A percentile compares a stretch with the other conserved stretches of the same genome.
Evolutionary conservation across 2,113 vertebrate species (phyloP).

Genomic region (Psilopogon haemacephalus): DNA sequence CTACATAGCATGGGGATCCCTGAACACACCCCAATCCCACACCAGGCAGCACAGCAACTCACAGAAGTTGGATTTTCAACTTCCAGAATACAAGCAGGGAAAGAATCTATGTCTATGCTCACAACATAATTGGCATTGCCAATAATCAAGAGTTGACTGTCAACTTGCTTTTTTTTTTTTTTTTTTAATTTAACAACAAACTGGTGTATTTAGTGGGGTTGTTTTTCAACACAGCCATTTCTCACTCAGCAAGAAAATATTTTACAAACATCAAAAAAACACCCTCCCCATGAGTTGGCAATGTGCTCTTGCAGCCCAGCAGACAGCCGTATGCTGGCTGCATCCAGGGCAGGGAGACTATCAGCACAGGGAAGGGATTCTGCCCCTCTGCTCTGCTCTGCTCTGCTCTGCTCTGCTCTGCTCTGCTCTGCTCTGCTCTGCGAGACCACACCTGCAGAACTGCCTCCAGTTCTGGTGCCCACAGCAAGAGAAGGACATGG

Average conservation of each 20-base stretch:
- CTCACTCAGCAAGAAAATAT: background rate
- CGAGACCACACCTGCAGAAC: too few species aligned
- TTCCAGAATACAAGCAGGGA: slow-evolving; percentile 8
- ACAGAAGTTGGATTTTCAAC: background rate
- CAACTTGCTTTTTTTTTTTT: background rate
- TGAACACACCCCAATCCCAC: background rate
- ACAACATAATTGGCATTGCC: background rate
- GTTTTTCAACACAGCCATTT: background rate
- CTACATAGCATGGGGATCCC: background rate
- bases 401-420: too few species aligned
- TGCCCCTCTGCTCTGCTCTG: too few species aligned
- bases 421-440: too few species aligned
- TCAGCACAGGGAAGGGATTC: too few species aligned
- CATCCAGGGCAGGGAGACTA: too few species aligned
- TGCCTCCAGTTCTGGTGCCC: too few species aligned
- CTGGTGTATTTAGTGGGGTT: background rate
- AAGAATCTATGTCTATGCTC: background rate
- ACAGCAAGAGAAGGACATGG: too few species aligned
- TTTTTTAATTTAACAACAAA: background rate
- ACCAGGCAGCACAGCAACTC: background rate
- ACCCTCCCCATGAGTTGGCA: too few species aligned
- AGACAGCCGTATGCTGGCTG: too few species aligned
- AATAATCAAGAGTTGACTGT: background rate
- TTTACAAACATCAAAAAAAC: background rate
- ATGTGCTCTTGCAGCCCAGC: too few species aligned